Evolutionary conservation across 2,797 vertebrate species (phyloP).

Genomic region (Diplodus sargus): DNA sequence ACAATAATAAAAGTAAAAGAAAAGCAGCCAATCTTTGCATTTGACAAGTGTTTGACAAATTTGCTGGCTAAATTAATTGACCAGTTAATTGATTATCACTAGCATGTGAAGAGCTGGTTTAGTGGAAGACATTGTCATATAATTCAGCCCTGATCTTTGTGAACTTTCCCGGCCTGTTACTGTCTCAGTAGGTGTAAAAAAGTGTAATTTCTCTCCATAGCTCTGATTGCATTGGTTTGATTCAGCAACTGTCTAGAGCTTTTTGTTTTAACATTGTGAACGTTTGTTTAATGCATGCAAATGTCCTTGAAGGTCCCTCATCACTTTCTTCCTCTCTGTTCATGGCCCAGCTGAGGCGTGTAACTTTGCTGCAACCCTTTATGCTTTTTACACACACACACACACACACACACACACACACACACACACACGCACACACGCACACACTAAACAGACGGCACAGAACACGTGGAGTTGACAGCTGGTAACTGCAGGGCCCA

Average conservation of each 20-base stretch:
- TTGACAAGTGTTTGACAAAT: background rate
- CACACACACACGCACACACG: constrained; percentile 22
- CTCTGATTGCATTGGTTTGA: background rate
- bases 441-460: constrained; percentile 71
- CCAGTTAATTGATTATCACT: background rate
- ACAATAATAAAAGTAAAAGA: background rate
- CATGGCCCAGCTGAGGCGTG: constrained; percentile 56
- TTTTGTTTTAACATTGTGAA: constrained; percentile 22
- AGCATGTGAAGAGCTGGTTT: background rate
- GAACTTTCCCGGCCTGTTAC: too few species aligned
- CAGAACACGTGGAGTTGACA: constrained; percentile 85
- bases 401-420: constrained; percentile 12
- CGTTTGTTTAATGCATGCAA: constrained; percentile 53
- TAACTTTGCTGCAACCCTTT: constrained; percentile 74
- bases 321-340: constrained; percentile 54
- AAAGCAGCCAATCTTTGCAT: background rate
- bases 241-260: background rate
- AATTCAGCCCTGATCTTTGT: too few species aligned
- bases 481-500: constrained; percentile 85
- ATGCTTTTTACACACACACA: constrained; percentile 20
- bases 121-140: too few species aligned
- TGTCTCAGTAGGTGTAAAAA: background rate
- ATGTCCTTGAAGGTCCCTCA: constrained; percentile 65
- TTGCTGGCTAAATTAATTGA: background rate
- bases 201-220: background rate